A percentile compares a stretch with the other conserved stretches of the same genome.
Evolutionary conservation across 2,888 invertebrate species (phyloP).

Genomic region (Cetonia aurata): DNA sequence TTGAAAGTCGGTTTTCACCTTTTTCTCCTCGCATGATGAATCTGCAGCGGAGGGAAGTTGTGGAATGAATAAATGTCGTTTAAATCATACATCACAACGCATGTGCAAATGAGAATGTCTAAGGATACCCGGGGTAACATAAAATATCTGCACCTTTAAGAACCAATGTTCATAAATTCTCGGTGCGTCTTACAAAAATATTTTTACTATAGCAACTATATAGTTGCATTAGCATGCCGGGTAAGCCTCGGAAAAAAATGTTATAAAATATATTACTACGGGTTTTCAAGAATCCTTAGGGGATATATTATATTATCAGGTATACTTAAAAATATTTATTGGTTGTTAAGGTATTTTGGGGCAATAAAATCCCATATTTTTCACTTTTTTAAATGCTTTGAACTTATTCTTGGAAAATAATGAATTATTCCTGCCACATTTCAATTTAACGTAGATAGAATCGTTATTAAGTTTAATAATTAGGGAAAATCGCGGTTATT

Average conservation of each 20-base stretch:
- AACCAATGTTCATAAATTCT: slow-evolving; percentile 55
- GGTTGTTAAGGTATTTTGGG: too few species aligned
- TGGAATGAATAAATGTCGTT: slow-evolving; percentile 53
- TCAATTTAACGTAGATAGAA: too few species aligned
- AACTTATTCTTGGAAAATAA: too few species aligned
- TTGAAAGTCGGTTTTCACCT: slow-evolving; percentile 41
- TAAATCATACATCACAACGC: slow-evolving; percentile 55
- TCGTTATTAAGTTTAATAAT: too few species aligned
- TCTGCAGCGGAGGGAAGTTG: slow-evolving; percentile 25
- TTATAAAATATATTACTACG: slow-evolving; percentile 33
- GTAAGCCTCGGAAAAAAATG: slow-evolving; percentile 13
- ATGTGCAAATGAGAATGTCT: slow-evolving; percentile 56
- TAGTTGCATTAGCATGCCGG: slow-evolving; percentile 41
- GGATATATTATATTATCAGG: slow-evolving; percentile 5
- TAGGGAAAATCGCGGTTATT: too few species aligned
- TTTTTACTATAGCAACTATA: slow-evolving; percentile 45
- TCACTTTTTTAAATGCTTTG: too few species aligned
- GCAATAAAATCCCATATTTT: too few species aligned
- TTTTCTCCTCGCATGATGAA: slow-evolving; percentile 37
- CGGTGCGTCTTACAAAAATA: slow-evolving; percentile 49
- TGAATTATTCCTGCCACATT: too few species aligned
- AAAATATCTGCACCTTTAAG: slow-evolving; percentile 54
- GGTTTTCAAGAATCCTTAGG: slow-evolving; percentile 8
- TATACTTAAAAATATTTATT: slow-evolving; percentile 16
- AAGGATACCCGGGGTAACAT: slow-evolving; percentile 49